Evolutionary conservation across 2,888 invertebrate genomes (phyloP), one percentile per base, ranked within the genome.

Genomic region (Aphidoletes aphidimyza): DNA sequence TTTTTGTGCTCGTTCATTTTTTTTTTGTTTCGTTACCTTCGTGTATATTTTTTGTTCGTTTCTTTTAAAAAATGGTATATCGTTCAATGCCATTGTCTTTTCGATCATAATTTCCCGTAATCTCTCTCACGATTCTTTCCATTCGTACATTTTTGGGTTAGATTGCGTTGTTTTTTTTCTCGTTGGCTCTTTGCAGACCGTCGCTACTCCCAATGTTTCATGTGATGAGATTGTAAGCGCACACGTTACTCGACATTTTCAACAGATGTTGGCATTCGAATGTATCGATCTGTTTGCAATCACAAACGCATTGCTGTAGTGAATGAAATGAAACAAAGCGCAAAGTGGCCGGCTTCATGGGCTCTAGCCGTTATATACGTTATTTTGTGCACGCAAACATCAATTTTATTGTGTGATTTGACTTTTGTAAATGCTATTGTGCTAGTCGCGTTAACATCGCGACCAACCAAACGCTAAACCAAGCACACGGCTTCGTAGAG

Each of bases 31-130:
- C 9, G 37, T 81, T 37, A 37, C 81, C 81, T 37, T 81, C 81
- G 81, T 17, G 37, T 81, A 37, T 81, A 81, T 81, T n/a, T n/a
- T n/a, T n/a, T n/a, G n/a, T n/a, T n/a, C 78, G 78, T 78, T 78
- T 78, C 36, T 1, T 5, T 3, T 9, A 22, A 36, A 34, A 78
- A 78, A 78, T 78, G 34, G 78, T 78, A 78, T 78, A 78, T 78
- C 81, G 81, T 81, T 81, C 81, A 81, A 37, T 81, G 81, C 37
- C 81, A 81, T 81, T 81, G 81, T 81, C 37, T 81, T 37, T 81
- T 69, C 17, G n/a, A 81, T 81, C 81, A 81, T 81, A 81, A 81
- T 81, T 81, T 81, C 81, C 81, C 81, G 81, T 81, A 81, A 81
- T 81, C 81, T 81, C 81, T 37, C 11, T 81, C 39, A 81, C 36